Conservation (phyloP, 2,113 vertebrate species). For the Anoplopoma fimbria region DNA sequence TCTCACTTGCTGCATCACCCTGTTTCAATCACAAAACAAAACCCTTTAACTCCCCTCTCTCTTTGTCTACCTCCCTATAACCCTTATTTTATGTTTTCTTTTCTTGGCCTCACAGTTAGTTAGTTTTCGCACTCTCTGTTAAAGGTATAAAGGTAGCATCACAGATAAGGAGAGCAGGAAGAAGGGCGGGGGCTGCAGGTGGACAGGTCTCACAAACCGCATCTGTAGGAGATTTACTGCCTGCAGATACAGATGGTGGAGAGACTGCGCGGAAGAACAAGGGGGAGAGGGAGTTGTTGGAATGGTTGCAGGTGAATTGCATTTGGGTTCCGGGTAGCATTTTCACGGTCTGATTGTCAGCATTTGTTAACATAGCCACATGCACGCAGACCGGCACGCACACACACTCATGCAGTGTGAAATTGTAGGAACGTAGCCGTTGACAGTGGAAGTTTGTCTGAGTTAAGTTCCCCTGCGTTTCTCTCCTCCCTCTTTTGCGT, state of each 20-base stretch:
- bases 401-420: slow-evolving; percentile 39
- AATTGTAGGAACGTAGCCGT: slow-evolving; percentile 64
- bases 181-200: slow-evolving; percentile 46
- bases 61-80: neutral
- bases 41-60: slow-evolving; percentile 10
- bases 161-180: slow-evolving; percentile 16
- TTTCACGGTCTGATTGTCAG: slow-evolving; percentile 64
- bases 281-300: slow-evolving; percentile 34
- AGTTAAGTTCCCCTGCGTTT: slow-evolving; percentile 35
- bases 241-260: slow-evolving; percentile 73
- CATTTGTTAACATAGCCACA: slow-evolving; percentile 66
- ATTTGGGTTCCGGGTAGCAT: slow-evolving; percentile 51
- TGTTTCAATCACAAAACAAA: slow-evolving; percentile 36
- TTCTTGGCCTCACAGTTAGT: slow-evolving; percentile 18
- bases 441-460: slow-evolving; percentile 72
- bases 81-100: neutral
- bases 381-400: neutral
- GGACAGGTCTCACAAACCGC: slow-evolving; percentile 66
- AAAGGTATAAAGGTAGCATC: slow-evolving; percentile 42
- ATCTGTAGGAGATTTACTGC: slow-evolving; percentile 73
- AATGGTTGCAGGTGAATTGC: slow-evolving; percentile 58
- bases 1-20: slow-evolving; percentile 29
- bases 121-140: slow-evolving; percentile 2
- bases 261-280: slow-evolving; percentile 18
- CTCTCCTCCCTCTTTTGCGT: slow-evolving; percentile 55